Conservation (phyloP, 2,113 vertebrate genomes). For the Sturnira hondurensis region DNA sequence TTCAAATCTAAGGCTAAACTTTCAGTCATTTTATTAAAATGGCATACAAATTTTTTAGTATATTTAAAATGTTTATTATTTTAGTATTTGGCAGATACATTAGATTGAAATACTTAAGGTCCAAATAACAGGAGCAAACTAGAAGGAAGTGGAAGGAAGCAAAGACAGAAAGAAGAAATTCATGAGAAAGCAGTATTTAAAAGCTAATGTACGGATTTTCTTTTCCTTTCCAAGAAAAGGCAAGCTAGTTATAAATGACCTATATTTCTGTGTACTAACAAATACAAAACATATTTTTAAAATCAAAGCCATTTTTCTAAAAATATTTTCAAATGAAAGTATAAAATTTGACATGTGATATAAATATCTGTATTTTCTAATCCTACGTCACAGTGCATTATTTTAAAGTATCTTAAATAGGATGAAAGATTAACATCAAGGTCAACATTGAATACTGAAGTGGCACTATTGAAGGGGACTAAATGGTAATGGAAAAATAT, state of each 20-base stretch:
- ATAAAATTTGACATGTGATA: background rate
- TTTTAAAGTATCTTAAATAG: background rate
- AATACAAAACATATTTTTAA: background rate
- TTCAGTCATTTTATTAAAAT: constrained; percentile 12
- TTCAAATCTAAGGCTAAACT: constrained; percentile 26
- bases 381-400: background rate
- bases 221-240: background rate
- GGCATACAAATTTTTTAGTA: background rate
- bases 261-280: background rate
- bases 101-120: constrained; percentile 7
- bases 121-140: background rate
- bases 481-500: too few species aligned
- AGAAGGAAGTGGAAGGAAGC: background rate
- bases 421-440: background rate
- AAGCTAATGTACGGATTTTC: background rate
- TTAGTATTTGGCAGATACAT: background rate
- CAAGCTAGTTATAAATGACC: background rate
- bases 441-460: background rate
- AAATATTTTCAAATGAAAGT: background rate
- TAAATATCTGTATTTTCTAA: background rate
- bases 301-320: background rate
- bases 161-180: background rate
- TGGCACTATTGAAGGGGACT: background rate
- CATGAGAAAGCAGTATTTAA: background rate
- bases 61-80: background rate